Evolutionary conservation across 2,888 invertebrate genomes (phyloP).

Genomic region (Melanargia galathea): DNA sequence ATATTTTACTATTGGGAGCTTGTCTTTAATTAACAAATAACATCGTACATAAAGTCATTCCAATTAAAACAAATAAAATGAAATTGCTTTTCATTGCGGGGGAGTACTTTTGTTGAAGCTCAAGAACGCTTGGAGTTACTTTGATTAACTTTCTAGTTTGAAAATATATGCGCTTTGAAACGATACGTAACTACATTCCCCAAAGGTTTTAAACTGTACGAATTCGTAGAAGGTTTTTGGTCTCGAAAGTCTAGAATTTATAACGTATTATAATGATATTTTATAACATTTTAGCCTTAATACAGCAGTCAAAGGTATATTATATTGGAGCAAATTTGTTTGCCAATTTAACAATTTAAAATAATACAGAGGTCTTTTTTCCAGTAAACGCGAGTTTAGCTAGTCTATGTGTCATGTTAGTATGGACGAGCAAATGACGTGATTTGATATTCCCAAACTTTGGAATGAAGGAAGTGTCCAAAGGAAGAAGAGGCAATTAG

Average conservation of each 20-base stretch:
- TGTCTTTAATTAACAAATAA: background rate
- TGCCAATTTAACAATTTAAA: too few species aligned
- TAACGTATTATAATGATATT: background rate
- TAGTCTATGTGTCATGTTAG: too few species aligned
- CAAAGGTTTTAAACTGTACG: slow-evolving; percentile 16
- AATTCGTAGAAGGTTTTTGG: slow-evolving; percentile 18
- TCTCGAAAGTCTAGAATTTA: background rate
- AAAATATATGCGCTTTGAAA: slow-evolving; percentile 16
- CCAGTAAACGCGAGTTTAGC: too few species aligned
- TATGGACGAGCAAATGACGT: too few species aligned
- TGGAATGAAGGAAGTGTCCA: too few species aligned
- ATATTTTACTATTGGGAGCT: too few species aligned
- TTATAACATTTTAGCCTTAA: background rate
- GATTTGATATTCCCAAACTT: too few species aligned
- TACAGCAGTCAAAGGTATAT: too few species aligned
- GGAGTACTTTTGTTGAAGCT: background rate
- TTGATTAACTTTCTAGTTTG: slow-evolving; percentile 13
- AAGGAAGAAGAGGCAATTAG: too few species aligned
- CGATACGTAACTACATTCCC: slow-evolving; percentile 19
- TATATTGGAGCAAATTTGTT: background rate
- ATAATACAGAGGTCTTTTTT: too few species aligned
- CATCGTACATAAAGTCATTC: background rate
- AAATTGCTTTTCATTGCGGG: background rate
- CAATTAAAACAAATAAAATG: slow-evolving; percentile 11
- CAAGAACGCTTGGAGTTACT: slow-evolving; percentile 11